Conservation (phyloP, 2,888 invertebrate species). For the Ectobius pallidus region DNA sequence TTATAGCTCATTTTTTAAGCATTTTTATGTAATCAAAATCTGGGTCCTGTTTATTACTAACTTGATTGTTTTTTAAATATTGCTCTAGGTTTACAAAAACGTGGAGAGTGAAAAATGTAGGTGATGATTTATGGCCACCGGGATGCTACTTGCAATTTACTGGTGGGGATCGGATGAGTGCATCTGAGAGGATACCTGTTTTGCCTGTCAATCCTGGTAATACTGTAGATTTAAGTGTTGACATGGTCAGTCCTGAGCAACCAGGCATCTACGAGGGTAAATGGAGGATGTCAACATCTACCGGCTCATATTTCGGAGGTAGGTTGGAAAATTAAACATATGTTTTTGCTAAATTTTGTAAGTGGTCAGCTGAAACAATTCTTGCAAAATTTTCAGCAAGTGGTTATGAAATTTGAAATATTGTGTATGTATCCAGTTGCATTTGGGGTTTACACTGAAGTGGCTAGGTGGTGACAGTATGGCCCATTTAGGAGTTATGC, state of each 20-base stretch:
- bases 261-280: slow-evolving; percentile 82
- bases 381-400: no score
- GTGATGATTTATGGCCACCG: slow-evolving; percentile 85
- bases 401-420: no score
- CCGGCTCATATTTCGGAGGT: slow-evolving; percentile 94
- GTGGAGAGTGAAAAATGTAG: slow-evolving; percentile 89
- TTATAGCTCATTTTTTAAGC: no score
- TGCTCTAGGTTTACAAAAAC: slow-evolving; percentile 76
- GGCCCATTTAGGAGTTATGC: no score
- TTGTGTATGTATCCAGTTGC: no score
- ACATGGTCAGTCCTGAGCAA: slow-evolving; percentile 77
- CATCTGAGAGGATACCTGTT: slow-evolving; percentile 63
- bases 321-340: slow-evolving; percentile 47
- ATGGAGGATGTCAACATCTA: slow-evolving; percentile 88
- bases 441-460: no score
- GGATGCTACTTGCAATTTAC: slow-evolving; percentile 79
- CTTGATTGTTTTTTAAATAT: no score
- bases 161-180: slow-evolving; percentile 69
- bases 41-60: no score
- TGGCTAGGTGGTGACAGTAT: no score
- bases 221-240: slow-evolving; percentile 75
- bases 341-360: no score
- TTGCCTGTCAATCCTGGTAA: slow-evolving; percentile 78
- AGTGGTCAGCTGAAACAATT: no score
- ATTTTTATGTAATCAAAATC: no score